These are phyloP conservation scores for Phaetusa simplex DNA, from an alignment of 2,113 vertebrate genomes.

Conservation along the genomic window DNA sequence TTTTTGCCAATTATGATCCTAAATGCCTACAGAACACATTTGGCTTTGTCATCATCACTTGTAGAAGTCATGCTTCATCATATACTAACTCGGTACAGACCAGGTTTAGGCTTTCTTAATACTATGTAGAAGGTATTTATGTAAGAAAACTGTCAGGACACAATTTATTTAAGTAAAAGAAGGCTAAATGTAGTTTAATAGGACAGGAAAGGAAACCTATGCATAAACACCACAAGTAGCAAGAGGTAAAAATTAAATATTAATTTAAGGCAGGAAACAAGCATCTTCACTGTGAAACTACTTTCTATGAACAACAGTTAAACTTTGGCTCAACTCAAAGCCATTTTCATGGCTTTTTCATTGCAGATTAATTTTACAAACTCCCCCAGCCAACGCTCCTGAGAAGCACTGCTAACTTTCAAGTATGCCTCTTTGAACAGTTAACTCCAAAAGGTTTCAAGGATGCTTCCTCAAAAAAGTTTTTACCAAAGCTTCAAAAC, in stretches of 20 bases:
- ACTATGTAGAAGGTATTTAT: not conserved
- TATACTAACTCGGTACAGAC: not conserved
- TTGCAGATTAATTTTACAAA: not conserved
- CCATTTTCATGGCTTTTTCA: not conserved
- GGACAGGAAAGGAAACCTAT: not conserved
- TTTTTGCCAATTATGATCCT: not conserved
- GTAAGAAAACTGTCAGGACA: not conserved
- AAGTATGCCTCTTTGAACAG: not conserved
- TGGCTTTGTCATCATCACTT: not conserved
- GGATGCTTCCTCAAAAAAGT: not conserved
- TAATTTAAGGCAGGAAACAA: not conserved
- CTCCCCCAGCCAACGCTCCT: not conserved
- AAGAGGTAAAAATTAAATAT: not conserved
- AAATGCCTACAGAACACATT: not conserved
- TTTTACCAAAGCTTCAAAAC: not conserved
- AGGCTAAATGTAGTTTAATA: not conserved
- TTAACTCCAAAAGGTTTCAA: not conserved
- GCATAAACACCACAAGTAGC: not conserved
- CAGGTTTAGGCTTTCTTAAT: not conserved
- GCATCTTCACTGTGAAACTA: not conserved
- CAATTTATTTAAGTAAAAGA: not conserved
- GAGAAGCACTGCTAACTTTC: not conserved
- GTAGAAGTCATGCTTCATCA: slow-evolving; percentile 7
- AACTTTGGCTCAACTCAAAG: not conserved
- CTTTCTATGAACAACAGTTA: not conserved